Evolutionary conservation across 2,113 vertebrate species (phyloP), one percentile per base, ranked within the genome.

Genomic region (Dicrurus megarhynchus): DNA sequence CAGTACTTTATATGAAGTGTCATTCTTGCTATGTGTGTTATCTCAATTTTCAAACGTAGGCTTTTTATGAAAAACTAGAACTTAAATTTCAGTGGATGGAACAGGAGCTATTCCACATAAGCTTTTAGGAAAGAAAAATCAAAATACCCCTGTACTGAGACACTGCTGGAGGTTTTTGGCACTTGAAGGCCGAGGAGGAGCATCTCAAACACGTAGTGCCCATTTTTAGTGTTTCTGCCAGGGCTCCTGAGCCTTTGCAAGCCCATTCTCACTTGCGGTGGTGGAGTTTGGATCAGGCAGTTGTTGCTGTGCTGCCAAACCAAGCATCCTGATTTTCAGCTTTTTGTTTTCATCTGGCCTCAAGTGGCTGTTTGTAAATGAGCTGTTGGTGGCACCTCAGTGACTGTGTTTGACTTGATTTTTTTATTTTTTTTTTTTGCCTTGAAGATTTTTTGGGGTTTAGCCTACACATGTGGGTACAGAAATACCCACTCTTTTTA

Each of bases 381-480:
- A 91, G 61, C 80, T 55, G 56, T 9, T 35, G 79, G 59, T 89
- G 68, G 35, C 60, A 69, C 35, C 68, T 7, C 7, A 56, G 46
- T 4, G 30, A 39, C 42, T 78, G 18, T 52, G 16, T 23, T 49
- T 60, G 39, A n/a, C 13, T 37, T 23, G 3, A 4, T 10, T 18
- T 47, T 3, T 19, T 8, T 39, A 3, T 19, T 8, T 35, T 28
- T 16, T 23, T 30, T 50, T 59, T 50, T 35, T 21, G 2, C 63
- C 8, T 47, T 60, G 19, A 64, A 41, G 47, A 10, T 30, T 37
- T 80, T 63, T 56, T 5, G 6, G 0, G 13, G 8, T 3, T 67
- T 61, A 84, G 3, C 20, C 80, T 28, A 1, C 4, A 0, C 4
- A 6, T 1, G 16, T 39, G 14, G 47, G 56, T 47, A 41, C 24